Evolutionary conservation across 2,113 vertebrate genomes (phyloP).

Genomic region (Eclectus roratus): DNA sequence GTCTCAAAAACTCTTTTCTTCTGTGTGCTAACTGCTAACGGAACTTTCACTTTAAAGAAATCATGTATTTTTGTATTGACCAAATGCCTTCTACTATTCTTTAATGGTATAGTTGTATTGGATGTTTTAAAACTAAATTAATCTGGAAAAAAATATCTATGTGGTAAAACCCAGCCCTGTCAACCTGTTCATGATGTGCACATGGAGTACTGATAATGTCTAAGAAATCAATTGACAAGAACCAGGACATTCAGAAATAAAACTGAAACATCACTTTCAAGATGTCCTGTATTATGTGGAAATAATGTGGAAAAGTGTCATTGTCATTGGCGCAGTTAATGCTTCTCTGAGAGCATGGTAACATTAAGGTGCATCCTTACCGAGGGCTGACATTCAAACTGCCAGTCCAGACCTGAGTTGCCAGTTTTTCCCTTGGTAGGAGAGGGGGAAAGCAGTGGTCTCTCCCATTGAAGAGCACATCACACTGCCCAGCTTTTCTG

Average conservation of each 20-base stretch:
- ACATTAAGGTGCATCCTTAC: not conserved
- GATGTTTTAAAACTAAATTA: not conserved
- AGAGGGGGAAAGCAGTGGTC: not conserved
- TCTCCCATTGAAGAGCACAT: fast-evolving
- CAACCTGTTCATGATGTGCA: not conserved
- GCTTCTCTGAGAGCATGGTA: not conserved
- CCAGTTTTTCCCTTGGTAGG: fast-evolving
- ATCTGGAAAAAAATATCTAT: not conserved
- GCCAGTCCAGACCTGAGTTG: not conserved
- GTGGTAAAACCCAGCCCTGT: not conserved
- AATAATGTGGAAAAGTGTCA: not conserved
- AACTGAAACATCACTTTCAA: not conserved
- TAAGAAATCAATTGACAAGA: not conserved
- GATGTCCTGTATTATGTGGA: not conserved
- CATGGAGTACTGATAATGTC: not conserved
- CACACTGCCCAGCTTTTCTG: fast-evolving
- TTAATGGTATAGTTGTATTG: not conserved
- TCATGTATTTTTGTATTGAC: not conserved
- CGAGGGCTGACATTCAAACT: not conserved
- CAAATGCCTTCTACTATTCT: not conserved
- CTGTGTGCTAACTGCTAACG: not conserved
- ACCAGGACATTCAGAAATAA: not conserved
- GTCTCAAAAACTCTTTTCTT: not conserved
- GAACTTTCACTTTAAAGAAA: not conserved
- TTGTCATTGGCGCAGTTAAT: fast-evolving